Base-by-base conservation (phyloP, 2,888 invertebrate species). In the Ichneumoninae sp. region DNA sequence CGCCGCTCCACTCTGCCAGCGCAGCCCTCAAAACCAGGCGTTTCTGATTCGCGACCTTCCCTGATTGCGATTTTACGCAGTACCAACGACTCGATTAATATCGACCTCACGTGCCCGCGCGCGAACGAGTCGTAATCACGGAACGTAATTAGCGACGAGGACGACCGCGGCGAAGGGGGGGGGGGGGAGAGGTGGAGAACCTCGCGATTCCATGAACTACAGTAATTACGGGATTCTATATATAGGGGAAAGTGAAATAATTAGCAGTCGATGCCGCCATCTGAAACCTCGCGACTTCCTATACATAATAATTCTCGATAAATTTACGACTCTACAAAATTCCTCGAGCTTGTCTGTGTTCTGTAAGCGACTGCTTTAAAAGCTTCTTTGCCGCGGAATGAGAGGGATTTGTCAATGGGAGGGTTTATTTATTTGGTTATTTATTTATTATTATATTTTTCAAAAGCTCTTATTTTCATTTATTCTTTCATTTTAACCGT, bases 61-160 rank as follows among this genome's bases (percentile, higher is more conserved):
- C 86, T 87, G 87, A 88, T 89, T 88, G 88, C 79, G 83, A 88
- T 88, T 89, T 89, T 88, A 88, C 87, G 86, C 85, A 86, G 82
- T 87, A 87, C 81, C 86, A 85, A 86, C 81, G 87, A 86, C 87
- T 88, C 87, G 87, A 87, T 88, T 87, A 87, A 87, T 88, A 89
- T 86, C 87, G 86, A 68, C 57, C 86, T 87, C 90, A 87, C 89
- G 89, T 90, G 82, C 72, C 80, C 40, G 40, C 40, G 40, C 80
- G 80, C 85, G 83, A 74, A 84, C 86, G 80, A 84, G 80, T 76
- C 84, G 86, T 87, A 87, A 88, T 88, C 89, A 86, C 87, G 82
- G 84, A 84, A 86, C 83, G 86, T 87, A 87, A 88, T 89, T 89
- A 87, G 87, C 86, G 84, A 83, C 82, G 77, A 77, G 72, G 74